Conservation (phyloP, 2,113 vertebrate species). For the Vimba vimba region DNA sequence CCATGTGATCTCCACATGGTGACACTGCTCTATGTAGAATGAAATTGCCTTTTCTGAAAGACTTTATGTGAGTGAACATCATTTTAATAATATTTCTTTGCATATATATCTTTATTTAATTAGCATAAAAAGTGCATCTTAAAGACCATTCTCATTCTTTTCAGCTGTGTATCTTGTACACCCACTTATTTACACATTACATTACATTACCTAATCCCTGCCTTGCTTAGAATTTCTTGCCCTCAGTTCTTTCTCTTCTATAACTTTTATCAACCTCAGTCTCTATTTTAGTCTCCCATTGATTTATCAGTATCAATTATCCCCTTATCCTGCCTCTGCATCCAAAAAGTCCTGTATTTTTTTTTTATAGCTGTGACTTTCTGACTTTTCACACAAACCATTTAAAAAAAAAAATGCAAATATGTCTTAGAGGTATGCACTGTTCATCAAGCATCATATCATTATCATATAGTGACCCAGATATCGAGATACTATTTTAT, state of each 20-base stretch:
- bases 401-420: not conserved
- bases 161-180: not conserved
- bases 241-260: not conserved
- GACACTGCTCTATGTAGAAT: too few species aligned
- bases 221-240: not conserved
- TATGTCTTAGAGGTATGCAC: not conserved
- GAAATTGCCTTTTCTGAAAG: not conserved
- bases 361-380: not conserved
- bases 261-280: not conserved
- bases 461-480: conserved; percentile 11
- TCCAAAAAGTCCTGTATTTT: not conserved
- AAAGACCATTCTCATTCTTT: not conserved
- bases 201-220: not conserved
- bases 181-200: not conserved
- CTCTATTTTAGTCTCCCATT: not conserved
- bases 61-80: not conserved
- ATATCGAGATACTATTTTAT: not conserved
- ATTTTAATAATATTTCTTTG: not conserved
- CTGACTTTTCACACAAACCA: not conserved
- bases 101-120: not conserved
- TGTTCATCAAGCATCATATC: not conserved
- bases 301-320: not conserved
- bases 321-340: not conserved
- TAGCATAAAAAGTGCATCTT: not conserved
- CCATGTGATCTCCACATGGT: too few species aligned